phyloP scores from a whole-genome alignment of 2,113 vertebrate genomes.

The Nettapus auritus region DNA sequence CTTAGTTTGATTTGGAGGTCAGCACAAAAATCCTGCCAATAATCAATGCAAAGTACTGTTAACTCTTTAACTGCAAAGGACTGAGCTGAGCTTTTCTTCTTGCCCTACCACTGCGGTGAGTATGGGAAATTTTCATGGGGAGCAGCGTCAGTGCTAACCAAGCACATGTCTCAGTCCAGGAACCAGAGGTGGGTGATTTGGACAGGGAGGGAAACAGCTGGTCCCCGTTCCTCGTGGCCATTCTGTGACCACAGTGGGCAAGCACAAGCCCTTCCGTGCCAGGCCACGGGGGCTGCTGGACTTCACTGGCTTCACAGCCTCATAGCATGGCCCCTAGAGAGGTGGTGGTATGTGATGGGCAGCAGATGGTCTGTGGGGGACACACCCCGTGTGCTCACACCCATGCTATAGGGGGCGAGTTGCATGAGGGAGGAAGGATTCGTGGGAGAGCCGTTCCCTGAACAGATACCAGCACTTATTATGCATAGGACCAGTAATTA shows the following conservation, averaged over 20 bases:
- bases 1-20: not conserved
- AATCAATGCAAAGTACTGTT: not conserved
- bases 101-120: not conserved
- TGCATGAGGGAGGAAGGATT: not conserved
- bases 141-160: not conserved
- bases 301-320: not conserved
- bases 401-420: accelerated
- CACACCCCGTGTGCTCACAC: accelerated
- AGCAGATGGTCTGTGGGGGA: accelerated
- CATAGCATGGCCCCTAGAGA: accelerated
- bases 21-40: not conserved
- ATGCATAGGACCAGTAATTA: not conserved
- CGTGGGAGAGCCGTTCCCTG: not conserved
- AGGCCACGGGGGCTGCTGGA: not conserved
- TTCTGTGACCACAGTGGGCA: not conserved
- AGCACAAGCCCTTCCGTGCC: not conserved
- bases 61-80: not conserved
- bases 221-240: not conserved
- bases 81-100: not conserved
- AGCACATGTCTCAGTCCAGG: not conserved
- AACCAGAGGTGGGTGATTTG: not conserved
- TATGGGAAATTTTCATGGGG: not conserved
- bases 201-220: not conserved
- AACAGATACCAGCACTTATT: not conserved
- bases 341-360: not conserved